Evolutionary conservation across 2,797 vertebrate species (phyloP).

Genomic region (Anabas testudineus): DNA sequence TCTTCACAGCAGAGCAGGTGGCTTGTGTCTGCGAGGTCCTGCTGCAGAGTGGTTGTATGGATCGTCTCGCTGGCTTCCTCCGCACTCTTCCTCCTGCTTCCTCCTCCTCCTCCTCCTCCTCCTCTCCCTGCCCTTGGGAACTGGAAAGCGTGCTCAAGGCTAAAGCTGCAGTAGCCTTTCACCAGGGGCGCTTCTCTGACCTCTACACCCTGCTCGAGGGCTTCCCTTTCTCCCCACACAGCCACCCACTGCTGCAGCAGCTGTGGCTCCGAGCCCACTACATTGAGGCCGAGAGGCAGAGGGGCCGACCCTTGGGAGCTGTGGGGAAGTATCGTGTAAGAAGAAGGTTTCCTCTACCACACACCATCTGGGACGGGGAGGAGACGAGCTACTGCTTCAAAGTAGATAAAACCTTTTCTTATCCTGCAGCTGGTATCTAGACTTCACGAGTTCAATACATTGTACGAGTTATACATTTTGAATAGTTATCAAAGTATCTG

Average conservation of each 20-base stretch:
- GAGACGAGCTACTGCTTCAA: conserved; percentile 84
- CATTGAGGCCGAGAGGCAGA: conserved; percentile 77
- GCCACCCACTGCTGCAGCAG: conserved; percentile 81
- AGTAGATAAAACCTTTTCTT: conserved; percentile 48
- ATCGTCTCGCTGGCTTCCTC: conserved; percentile 78
- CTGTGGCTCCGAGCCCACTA: conserved; percentile 83
- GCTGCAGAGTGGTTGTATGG: conserved; percentile 76
- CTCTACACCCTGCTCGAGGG: conserved; percentile 78
- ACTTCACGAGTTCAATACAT: not conserved
- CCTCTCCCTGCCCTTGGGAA: conserved; percentile 37
- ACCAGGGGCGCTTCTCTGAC: conserved; percentile 78
- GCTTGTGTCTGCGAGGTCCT: conserved; percentile 83
- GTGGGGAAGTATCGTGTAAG: conserved; percentile 83
- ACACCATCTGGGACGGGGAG: conserved; percentile 85
- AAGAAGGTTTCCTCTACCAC: conserved; percentile 79
- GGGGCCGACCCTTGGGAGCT: conserved; percentile 80
- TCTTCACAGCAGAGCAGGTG: conserved; percentile 81
- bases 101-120: conserved; percentile 40
- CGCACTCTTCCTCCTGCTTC: conserved; percentile 61
- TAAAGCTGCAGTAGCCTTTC: conserved; percentile 77
- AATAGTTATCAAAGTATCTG: not conserved
- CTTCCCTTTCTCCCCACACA: conserved; percentile 75
- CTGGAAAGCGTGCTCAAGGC: conserved; percentile 79
- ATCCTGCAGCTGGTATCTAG: not conserved
- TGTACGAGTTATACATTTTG: not conserved